These are phyloP conservation scores for Luscinia luscinia DNA, from an alignment of 2,797 vertebrate species.

Conservation along the genomic window DNA sequence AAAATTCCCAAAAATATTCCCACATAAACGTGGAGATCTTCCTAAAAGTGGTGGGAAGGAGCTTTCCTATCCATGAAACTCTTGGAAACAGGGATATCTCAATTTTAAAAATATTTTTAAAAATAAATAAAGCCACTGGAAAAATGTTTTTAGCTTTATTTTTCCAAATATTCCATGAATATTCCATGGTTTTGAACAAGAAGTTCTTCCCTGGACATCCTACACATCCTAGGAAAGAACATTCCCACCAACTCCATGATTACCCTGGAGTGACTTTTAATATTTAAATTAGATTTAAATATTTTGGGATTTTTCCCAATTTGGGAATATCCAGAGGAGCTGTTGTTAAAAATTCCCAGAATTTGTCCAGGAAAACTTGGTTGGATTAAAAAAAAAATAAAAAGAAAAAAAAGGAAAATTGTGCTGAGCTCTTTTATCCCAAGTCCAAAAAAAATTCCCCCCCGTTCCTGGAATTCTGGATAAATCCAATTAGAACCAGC, in stretches of 20 bases:
- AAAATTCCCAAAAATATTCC: background rate
- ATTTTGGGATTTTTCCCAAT: background rate
- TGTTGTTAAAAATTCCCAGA: background rate
- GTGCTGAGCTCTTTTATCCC: background rate
- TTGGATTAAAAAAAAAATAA: background rate
- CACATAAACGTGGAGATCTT: background rate
- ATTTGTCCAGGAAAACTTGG: background rate
- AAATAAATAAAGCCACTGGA: background rate
- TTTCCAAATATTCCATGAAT: background rate
- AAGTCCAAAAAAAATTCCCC: background rate
- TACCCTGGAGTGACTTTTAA: background rate
- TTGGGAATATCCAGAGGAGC: background rate
- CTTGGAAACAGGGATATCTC: background rate
- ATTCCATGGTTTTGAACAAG: rapidly evolving
- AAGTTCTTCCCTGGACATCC: background rate
- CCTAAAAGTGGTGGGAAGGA: background rate
- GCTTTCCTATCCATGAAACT: background rate
- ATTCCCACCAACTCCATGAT: background rate
- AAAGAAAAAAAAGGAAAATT: background rate
- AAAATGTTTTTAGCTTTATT: background rate
- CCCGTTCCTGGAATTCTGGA: background rate
- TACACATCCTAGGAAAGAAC: background rate
- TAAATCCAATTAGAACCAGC: background rate
- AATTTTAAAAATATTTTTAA: no score
- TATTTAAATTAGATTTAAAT: background rate